phyloP scores from a whole-genome alignment of 1,140 invertebrate species.

The Apis florea region DNA sequence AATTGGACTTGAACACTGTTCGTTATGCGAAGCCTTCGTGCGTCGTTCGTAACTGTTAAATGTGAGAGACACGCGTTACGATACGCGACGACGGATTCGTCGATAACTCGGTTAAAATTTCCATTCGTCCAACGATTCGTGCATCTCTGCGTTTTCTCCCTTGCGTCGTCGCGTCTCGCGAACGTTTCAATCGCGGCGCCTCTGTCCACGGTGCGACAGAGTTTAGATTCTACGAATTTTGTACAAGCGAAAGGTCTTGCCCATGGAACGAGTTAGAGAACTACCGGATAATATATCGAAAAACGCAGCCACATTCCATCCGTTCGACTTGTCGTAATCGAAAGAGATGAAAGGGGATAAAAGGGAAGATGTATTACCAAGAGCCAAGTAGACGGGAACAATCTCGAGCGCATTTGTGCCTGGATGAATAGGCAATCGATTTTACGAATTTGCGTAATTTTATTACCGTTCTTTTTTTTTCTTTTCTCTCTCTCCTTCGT shows the following conservation, averaged over 20 bases:
- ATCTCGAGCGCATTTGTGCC: slow-evolving; percentile 6
- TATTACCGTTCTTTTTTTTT: background rate
- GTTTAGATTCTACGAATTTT: slow-evolving; percentile 48
- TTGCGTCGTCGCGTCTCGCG: background rate
- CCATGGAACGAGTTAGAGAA: slow-evolving; percentile 35
- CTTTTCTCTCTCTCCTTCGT: background rate
- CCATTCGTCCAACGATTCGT: no score
- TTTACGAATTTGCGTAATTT: slow-evolving; percentile 18
- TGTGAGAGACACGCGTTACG: no score
- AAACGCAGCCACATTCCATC: slow-evolving; percentile 68
- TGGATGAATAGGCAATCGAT: slow-evolving; percentile 31
- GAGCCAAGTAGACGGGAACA: slow-evolving; percentile 29
- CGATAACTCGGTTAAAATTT: background rate
- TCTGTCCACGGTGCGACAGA: slow-evolving; percentile 1
- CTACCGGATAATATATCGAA: slow-evolving; percentile 51
- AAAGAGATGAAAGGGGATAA: background rate
- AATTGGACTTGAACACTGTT: background rate
- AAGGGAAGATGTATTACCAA: background rate
- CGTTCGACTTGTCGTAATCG: slow-evolving; percentile 57
- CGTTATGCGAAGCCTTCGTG: background rate
- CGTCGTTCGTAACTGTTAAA: background rate
- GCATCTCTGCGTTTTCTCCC: background rate
- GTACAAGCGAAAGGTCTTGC: slow-evolving; percentile 48
- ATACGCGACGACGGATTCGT: background rate
- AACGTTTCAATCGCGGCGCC: no score